Base-by-base conservation (phyloP, 2,888 invertebrate genomes). In the Timema podura region DNA sequence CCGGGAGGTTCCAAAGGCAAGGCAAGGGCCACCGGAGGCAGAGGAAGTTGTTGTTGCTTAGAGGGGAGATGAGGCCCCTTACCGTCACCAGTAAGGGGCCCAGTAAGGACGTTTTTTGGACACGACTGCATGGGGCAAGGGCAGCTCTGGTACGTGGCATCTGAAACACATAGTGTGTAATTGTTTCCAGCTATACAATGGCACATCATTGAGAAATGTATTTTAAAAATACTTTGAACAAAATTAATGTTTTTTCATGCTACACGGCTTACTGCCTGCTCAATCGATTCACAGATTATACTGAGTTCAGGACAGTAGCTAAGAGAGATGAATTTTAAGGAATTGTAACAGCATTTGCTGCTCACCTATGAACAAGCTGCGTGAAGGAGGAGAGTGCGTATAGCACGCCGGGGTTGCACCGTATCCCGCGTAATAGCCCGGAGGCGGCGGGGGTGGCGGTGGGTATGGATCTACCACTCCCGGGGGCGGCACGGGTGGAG, bases 81-180 rank as follows among this genome's bases (percentile, higher is more conserved):
- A 91, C 91, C 89, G 90, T 92, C 92, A 92, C 93, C 93, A 93
- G 92, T 93, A 93, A 92, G 93, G 92, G 93, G 93, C 89, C 94
- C 94, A 94, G 93, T 93, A 93, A 89, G 92, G 90, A 91, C 94
- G 94, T 95, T 95, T 95, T 94, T 94, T 94, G 94, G 92, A 94
- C 93, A 94, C 88, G 93, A 89, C 86, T 92, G 92, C 87, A 93
- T 89, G 85, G 93, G 92, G 87, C 93, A 94, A 79, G 93, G 92
- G 84, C 94, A 93, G 83, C 87, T 86, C 79, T 86, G 87, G 81
- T 88, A 85, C 81, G 88, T 84, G 79, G 81, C 81, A 81, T 61
- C 61, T 61, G 61, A 7, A 61, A 61, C 15, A 30, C 30, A 30
- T 30, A 30, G 30, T 3, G 30, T 30, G 30, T 30, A 30, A 30